Percentiles rank a stretch among this genome's conserved stretches.
Conservation (phyloP, 2,113 vertebrate species). For the Hirundichthys speculiger region DNA sequence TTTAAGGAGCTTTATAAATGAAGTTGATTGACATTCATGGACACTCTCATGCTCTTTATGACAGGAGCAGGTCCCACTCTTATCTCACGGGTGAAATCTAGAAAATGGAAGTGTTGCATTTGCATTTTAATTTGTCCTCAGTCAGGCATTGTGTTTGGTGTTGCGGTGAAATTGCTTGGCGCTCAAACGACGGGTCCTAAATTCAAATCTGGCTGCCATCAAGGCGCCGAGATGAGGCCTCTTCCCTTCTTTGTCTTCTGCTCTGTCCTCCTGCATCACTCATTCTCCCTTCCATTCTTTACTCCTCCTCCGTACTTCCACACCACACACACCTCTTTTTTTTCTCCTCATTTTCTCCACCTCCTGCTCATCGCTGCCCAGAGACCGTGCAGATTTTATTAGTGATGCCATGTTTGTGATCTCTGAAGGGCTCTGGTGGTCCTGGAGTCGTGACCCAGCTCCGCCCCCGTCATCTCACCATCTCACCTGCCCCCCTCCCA, state of each 20-base stretch:
- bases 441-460: slow-evolving; percentile 37
- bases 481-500: slow-evolving; percentile 33
- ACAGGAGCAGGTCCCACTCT: slow-evolving; percentile 53
- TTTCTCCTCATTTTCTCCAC: not conserved
- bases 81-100: slow-evolving; percentile 72
- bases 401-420: slow-evolving; percentile 31
- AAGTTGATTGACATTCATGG: too few relatives aligned
- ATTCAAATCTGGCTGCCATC: slow-evolving; percentile 68
- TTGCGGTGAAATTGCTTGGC: slow-evolving; percentile 64
- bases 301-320: slow-evolving; percentile 17
- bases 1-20: too few relatives aligned
- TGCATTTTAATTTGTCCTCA: slow-evolving; percentile 83
- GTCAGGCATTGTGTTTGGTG: slow-evolving; percentile 72
- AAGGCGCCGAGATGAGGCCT: slow-evolving; percentile 57
- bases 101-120: slow-evolving; percentile 73
- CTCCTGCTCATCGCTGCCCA: not conserved
- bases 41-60: slow-evolving; percentile 35
- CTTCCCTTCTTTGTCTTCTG: slow-evolving; percentile 2
- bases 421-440: slow-evolving; percentile 33
- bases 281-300: not conserved
- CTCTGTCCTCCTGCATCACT: slow-evolving; percentile 22
- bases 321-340: not conserved
- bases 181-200: slow-evolving; percentile 42
- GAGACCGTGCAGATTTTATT: slow-evolving; percentile 59
- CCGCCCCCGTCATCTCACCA: slow-evolving; percentile 50